Evolutionary conservation across 2,113 vertebrate genomes (phyloP).

Genomic region (Australoheros scitulus): DNA sequence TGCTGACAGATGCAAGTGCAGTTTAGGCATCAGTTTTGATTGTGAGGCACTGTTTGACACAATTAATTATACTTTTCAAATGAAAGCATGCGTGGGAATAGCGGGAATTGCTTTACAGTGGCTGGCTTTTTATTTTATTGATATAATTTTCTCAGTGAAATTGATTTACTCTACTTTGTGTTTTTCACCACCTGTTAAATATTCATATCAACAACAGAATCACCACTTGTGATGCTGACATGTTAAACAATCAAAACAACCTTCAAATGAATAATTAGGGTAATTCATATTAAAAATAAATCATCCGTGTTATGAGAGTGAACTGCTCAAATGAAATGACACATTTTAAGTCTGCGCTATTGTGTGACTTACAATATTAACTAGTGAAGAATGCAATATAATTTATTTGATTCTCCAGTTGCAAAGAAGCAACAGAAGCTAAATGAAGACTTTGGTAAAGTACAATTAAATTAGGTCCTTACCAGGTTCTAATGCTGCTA

Average conservation of each 20-base stretch:
- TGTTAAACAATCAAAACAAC: constrained; percentile 10
- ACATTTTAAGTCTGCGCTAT: not conserved
- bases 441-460: not conserved
- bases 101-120: constrained; percentile 1
- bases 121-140: constrained; percentile 36
- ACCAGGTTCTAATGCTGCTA: not conserved
- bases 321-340: constrained; percentile 2
- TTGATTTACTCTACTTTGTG: constrained; percentile 40
- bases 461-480: not conserved
- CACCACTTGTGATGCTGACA: not conserved
- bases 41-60: constrained; percentile 17
- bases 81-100: constrained; percentile 2
- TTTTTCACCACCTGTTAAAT: constrained; percentile 29
- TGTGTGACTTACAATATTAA: not conserved
- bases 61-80: constrained; percentile 47
- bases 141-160: constrained; percentile 40
- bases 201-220: not conserved
- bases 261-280: constrained; percentile 24
- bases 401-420: not conserved
- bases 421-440: not conserved
- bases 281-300: constrained; percentile 14
- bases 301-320: not conserved
- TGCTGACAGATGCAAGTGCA: constrained; percentile 36
- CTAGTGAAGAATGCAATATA: not conserved
- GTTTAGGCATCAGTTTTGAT: constrained; percentile 24